These are phyloP conservation scores for Ophiothrix spiculata DNA, from an alignment of 35 echinoderm and acorn worm genomes.

Conservation along the genomic window DNA sequence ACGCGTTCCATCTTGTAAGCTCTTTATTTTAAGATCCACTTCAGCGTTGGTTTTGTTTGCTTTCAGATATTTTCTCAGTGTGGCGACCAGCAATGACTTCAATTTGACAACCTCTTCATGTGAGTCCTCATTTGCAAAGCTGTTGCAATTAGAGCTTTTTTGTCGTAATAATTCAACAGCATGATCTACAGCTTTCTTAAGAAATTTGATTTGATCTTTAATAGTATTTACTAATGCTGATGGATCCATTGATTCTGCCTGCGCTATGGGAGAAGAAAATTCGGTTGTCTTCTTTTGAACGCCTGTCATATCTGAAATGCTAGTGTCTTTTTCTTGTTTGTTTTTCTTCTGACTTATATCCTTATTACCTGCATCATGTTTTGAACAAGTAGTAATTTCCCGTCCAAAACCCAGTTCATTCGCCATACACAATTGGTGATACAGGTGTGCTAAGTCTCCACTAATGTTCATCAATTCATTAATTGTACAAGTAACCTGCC, in stretches of 20 bases:
- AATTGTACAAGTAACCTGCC: no score
- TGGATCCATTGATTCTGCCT: slow-evolving; percentile 64
- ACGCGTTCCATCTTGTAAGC: no score
- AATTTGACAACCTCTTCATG: slow-evolving; percentile 79
- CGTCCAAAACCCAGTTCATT: slow-evolving; percentile 71
- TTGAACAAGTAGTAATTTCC: slow-evolving; percentile 68
- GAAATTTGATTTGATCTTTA: slow-evolving; percentile 90
- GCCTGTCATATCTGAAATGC: slow-evolving; percentile 11
- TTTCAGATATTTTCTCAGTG: slow-evolving; percentile 83
- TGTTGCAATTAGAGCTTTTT: slow-evolving; percentile 73
- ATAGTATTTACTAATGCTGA: slow-evolving; percentile 63
- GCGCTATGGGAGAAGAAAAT: slow-evolving; percentile 21
- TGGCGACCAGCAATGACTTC: slow-evolving; percentile 68
- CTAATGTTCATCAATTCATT: no score
- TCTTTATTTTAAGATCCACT: no score
- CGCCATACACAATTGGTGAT: slow-evolving; percentile 81
- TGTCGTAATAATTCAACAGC: no score
- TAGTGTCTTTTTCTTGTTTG: slow-evolving; percentile 36
- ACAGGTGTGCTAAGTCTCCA: slow-evolving; percentile 84
- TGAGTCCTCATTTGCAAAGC: slow-evolving; percentile 76
- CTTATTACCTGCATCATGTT: slow-evolving; percentile 45
- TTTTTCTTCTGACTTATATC: slow-evolving; percentile 17
- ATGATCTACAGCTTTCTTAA: no score
- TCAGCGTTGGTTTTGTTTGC: slow-evolving; percentile 95
- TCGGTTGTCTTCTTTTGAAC: slow-evolving; percentile 19